Conservation (phyloP, 2,888 invertebrate genomes). For the Eurytoma californica region DNA sequence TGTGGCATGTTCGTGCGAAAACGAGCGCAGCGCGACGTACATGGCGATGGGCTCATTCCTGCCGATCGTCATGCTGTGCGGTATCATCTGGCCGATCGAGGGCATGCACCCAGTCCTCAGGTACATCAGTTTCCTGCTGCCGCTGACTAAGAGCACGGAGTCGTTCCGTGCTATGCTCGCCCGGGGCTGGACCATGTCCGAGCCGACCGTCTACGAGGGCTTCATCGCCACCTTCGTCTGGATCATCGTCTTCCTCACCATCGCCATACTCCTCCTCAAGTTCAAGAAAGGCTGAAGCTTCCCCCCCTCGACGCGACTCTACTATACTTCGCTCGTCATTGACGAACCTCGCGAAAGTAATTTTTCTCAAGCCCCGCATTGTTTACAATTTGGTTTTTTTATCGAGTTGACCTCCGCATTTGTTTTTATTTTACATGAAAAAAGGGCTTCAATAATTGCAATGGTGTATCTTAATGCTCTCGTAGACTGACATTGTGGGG, state of each 20-base stretch:
- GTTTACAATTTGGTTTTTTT: conserved; percentile 10
- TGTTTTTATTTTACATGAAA: neutral
- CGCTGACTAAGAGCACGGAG: conserved; percentile 92
- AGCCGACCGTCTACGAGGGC: conserved; percentile 86
- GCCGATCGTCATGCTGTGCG: conserved; percentile 90
- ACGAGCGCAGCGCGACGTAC: conserved; percentile 90
- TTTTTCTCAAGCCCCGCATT: neutral
- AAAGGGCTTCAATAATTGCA: too few species aligned
- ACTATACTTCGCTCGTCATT: neutral
- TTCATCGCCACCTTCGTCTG: conserved; percentile 87
- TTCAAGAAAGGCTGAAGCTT: conserved; percentile 87
- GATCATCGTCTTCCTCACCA: conserved; percentile 85
- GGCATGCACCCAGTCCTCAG: conserved; percentile 88
- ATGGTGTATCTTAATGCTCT: too few species aligned
- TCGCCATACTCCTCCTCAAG: conserved; percentile 86
- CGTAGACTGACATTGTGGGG: too few species aligned
- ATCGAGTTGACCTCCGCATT: conserved; percentile 12
- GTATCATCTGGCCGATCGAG: conserved; percentile 96
- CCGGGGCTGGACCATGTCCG: conserved; percentile 86
- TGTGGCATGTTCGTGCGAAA: conserved; percentile 87
- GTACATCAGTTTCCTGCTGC: conserved; percentile 85
- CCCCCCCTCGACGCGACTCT: neutral
- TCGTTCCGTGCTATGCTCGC: conserved; percentile 90
- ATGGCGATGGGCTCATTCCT: conserved; percentile 90
- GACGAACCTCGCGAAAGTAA: neutral